Conservation (phyloP, 2,888 invertebrate genomes). For the Siphlonurus alternatus region DNA sequence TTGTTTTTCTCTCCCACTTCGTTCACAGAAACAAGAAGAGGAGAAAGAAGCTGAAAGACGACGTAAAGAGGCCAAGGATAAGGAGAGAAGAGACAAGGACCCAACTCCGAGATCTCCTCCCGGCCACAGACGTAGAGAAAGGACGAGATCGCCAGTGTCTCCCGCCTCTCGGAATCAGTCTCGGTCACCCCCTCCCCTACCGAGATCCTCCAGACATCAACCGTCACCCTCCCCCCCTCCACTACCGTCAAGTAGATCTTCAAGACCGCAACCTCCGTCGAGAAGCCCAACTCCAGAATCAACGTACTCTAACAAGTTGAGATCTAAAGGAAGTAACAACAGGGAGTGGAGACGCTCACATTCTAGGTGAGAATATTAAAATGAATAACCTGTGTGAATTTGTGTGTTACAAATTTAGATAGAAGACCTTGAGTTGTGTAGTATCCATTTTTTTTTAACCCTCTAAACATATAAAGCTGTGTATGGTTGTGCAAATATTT, state of each 20-base stretch:
- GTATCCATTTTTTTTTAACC: background rate
- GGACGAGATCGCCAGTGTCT: slow-evolving; percentile 13
- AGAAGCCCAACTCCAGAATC: slow-evolving; percentile 13
- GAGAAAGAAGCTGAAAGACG: slow-evolving; percentile 42
- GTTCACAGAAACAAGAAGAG: slow-evolving; percentile 60
- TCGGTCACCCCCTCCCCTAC: background rate
- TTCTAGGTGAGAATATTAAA: slow-evolving; percentile 9
- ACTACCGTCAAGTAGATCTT: slow-evolving; percentile 11
- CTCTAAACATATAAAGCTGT: background rate
- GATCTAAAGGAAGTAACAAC: slow-evolving; percentile 12
- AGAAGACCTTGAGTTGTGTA: no score
- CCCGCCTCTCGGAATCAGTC: background rate
- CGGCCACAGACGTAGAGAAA: background rate
- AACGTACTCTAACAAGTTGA: slow-evolving; percentile 13
- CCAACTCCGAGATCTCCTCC: slow-evolving; percentile 11
- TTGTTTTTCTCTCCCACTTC: no score
- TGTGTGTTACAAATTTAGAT: slow-evolving; percentile 9
- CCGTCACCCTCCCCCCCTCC: slow-evolving; percentile 9
- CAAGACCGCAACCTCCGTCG: slow-evolving; percentile 11
- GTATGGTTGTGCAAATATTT: no score
- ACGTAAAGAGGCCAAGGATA: slow-evolving; percentile 30
- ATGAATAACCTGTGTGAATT: slow-evolving; percentile 12
- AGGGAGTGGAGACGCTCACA: slow-evolving; percentile 8
- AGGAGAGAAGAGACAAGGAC: slow-evolving; percentile 20
- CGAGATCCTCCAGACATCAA: background rate